These are phyloP conservation scores for Agrilus mali DNA, from an alignment of 2,888 invertebrate species.

Conservation along the genomic window DNA sequence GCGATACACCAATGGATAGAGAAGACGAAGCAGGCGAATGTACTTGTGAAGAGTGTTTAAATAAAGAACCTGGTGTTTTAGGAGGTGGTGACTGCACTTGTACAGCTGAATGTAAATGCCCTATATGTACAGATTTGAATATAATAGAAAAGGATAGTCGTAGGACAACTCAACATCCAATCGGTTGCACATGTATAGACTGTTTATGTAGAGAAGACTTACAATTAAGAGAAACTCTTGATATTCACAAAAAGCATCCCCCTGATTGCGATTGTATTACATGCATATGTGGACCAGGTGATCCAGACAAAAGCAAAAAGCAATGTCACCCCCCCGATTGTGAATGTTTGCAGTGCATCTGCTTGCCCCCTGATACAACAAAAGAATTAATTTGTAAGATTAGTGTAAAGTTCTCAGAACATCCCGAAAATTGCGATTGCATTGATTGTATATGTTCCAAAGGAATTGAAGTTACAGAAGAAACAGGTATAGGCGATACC, in stretches of 20 bases:
- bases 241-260: constrained; percentile 4
- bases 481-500: background rate
- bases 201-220: constrained; percentile 1
- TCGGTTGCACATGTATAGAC: background rate
- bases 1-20: background rate
- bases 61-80: background rate
- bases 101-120: background rate
- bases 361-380: constrained; percentile 1
- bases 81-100: constrained; percentile 1
- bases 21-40: background rate
- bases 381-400: background rate
- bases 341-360: background rate
- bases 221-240: background rate
- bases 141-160: background rate
- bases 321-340: background rate
- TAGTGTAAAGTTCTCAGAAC: background rate
- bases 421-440: constrained; percentile 5
- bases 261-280: constrained; percentile 13
- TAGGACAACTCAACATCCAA: background rate
- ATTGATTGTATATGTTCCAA: constrained; percentile 4
- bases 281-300: constrained; percentile 12
- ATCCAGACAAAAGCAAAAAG: background rate
- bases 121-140: background rate
- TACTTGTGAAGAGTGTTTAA: background rate
- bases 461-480: background rate